Evolutionary conservation across 2,888 invertebrate species (phyloP), one percentile per base, ranked within the genome.

Genomic region (Kuschelorhynchus macadamiae): DNA sequence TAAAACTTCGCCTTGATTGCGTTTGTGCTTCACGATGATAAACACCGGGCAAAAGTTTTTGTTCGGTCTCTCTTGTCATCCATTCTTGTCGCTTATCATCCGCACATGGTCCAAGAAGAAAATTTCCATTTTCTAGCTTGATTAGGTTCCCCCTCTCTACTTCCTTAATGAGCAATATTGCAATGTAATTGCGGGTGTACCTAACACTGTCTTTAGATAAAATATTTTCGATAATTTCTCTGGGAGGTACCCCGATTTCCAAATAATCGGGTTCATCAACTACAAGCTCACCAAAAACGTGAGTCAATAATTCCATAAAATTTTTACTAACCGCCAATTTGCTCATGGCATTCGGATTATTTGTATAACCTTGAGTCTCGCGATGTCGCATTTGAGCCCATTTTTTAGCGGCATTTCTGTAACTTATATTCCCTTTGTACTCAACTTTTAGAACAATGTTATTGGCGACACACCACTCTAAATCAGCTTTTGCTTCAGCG

Each of bases 401-500:
- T 75, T 83, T 84, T 86, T 89, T 93, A 53, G 91, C 90, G 49
- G 93, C 92, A 85, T 93, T 93, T 77, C 94, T 87, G 81, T 94
- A 67, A 85, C 93, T 93, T 74, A 91, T 92, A 84, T 90, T 92
- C 77, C 94, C 94, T 85, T 94, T 95, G 82, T 94, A 94, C 80
- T 93, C 92, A 25, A 94, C 94, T 87, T 92, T 92, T 72, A 91
- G 88, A 60, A 94, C 91, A 76, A 90, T 88, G 80, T 91, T 91
- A 67, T 89, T 89, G 75, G 91, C 91, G 11, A 93, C 88, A 77
- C 94, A 89, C 81, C 89, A 88, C 80, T 91, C 91, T 33, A 94
- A 86, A 82, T 92, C 91, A 67, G 89, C 86, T 79, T 89, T 90
- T 14, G 91, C 90, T 73, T 91, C 92, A 72, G 86, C 86, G 47